A percentile compares a stretch with the other conserved stretches of the same genome.
Conservation (phyloP, 2,888 invertebrate genomes). For the Papilio demoleus region DNA sequence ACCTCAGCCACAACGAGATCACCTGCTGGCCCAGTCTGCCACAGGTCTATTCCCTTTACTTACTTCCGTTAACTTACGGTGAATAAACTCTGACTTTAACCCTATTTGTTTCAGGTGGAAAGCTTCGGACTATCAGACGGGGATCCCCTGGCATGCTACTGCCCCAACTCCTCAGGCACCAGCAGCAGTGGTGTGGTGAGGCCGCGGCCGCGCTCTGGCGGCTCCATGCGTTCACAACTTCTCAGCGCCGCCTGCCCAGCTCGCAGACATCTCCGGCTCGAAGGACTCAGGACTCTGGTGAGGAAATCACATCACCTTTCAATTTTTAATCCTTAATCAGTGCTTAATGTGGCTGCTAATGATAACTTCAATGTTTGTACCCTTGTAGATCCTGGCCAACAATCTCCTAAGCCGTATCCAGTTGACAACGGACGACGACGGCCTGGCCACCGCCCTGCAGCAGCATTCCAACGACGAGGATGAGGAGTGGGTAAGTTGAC, state of each 20-base stretch:
- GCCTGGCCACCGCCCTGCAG: slow-evolving; percentile 63
- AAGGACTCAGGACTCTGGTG: slow-evolving; percentile 90
- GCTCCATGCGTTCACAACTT: slow-evolving; percentile 88
- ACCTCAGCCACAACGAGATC: slow-evolving; percentile 96
- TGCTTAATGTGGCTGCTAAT: too few relatives aligned
- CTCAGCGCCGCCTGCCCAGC: slow-evolving; percentile 93
- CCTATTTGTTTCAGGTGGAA: slow-evolving; percentile 67
- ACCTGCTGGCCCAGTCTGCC: slow-evolving; percentile 95
- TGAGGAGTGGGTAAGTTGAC: slow-evolving; percentile 84
- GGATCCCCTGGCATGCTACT: slow-evolving; percentile 89
- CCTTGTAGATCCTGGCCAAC: slow-evolving; percentile 87
- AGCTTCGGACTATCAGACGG: slow-evolving; percentile 85
- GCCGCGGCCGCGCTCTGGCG: slow-evolving; percentile 75
- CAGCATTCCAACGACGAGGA: slow-evolving; percentile 70
- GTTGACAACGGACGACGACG: slow-evolving; percentile 91
- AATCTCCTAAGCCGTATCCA: slow-evolving; percentile 93
- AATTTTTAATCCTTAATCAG: not conserved
- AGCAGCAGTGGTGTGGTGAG: slow-evolving; percentile 43
- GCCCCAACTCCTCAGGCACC: slow-evolving; percentile 54
- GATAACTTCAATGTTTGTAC: not conserved
- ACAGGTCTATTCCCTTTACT: slow-evolving; percentile 74
- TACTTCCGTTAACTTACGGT: too few relatives aligned
- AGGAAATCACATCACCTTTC: slow-evolving; percentile 43
- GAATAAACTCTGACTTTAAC: too few relatives aligned
- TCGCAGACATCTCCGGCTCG: slow-evolving; percentile 91